Evolutionary conservation across 1,140 invertebrate species (phyloP), one percentile per base, ranked within the genome.

Genomic region (Coelopa frigida): DNA sequence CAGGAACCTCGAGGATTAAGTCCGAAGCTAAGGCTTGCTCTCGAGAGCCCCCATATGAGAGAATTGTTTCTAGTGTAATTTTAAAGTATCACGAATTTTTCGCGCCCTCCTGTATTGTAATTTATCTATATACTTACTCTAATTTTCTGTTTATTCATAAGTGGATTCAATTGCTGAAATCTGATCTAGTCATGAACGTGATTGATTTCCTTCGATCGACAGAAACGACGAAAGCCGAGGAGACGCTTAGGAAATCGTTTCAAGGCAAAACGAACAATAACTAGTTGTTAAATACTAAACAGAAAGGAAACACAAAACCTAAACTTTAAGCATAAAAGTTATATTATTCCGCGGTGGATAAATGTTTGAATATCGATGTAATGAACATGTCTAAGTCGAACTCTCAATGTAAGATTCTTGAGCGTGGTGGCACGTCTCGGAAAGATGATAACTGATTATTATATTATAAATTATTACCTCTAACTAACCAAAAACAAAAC

Each of bases 1-100:
- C 81, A 85, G 95, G 71, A 98, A 98, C 78, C 78, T 99, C 61
- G 96, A 99, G 78, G 96, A 99, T 73, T 98, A 96, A 82, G n/a
- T n/a, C n/a, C n/a, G n/a, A n/a, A n/a, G n/a, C n/a, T 37, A 15
- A 12, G 12, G 7, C 18, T 7, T n/a, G 6, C 12, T 36, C 12
- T 36, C 12, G 33, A 7, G 14, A 36, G 6, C 7, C 7, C 7
- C 7, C 7, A n/a, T n/a, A 36, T 7, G 18, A 15, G 6, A 36
- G 18, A 8, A 8, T 6, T 36, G 18, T n/a, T n/a, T n/a, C n/a
- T n/a, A n/a, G n/a, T n/a, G n/a, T n/a, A n/a, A n/a, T n/a, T 8
- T 15, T 7, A 36, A 36, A 36, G 14, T 6, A 6, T 6, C 7
- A 7, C 12, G 18, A 7, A 36, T 6, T 36, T 8, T 36, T 15